Conservation (phyloP, 1,140 invertebrate genomes). For the Colletes latitarsis region DNA sequence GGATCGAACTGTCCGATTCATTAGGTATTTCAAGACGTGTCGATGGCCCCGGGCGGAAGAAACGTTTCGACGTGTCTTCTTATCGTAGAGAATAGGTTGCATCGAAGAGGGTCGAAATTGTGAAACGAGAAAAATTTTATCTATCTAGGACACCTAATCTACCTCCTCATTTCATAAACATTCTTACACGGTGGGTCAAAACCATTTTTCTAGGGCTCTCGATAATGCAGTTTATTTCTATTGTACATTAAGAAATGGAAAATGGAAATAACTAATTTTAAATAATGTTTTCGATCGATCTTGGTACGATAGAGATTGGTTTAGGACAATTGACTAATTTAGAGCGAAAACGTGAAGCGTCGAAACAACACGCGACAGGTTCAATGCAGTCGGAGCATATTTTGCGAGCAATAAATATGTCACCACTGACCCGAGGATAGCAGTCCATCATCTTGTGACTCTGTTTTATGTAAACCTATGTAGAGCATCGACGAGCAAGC, state of each 20-base stretch:
- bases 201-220: too few species aligned
- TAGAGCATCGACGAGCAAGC: constrained; percentile 40
- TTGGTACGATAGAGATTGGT: too few species aligned
- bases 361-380: neutral
- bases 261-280: too few species aligned
- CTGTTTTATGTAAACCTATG: constrained; percentile 46
- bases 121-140: constrained; percentile 5
- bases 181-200: too few species aligned
- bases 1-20: neutral
- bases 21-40: constrained; percentile 9
- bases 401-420: constrained; percentile 62
- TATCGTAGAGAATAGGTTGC: neutral
- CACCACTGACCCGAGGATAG: constrained; percentile 46
- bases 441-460: constrained; percentile 59
- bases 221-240: too few species aligned
- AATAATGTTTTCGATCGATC: too few species aligned
- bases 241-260: too few species aligned
- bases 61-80: constrained; percentile 6
- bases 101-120: neutral
- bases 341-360: too few species aligned
- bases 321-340: too few species aligned
- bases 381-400: neutral
- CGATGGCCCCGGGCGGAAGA: constrained; percentile 1
- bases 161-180: too few species aligned
- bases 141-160: neutral